A percentile compares a stretch with the other conserved stretches of the same genome.
These are phyloP conservation scores for Psix sp. DNA, from an alignment of 1,140 invertebrate species.

Conservation along the genomic window DNA sequence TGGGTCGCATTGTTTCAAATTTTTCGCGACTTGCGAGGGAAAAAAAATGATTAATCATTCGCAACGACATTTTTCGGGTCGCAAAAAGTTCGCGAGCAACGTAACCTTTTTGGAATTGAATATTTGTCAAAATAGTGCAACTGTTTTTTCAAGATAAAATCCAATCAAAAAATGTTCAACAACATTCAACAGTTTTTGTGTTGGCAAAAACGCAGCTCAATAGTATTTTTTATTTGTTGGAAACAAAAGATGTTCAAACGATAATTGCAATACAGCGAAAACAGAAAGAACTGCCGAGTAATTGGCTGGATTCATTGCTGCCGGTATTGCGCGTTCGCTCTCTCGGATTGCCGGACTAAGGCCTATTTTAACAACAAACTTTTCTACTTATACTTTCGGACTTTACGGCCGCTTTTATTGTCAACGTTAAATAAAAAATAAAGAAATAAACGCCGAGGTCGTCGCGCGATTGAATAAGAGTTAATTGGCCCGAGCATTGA, in stretches of 20 bases:
- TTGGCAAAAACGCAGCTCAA: slow-evolving; percentile 22
- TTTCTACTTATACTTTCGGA: slow-evolving; percentile 49
- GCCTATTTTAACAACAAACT: slow-evolving; percentile 57
- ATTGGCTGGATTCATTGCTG: slow-evolving; percentile 62
- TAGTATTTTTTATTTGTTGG: slow-evolving; percentile 67
- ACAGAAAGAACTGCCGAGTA: slow-evolving; percentile 62
- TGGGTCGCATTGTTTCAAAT: slow-evolving; percentile 22
- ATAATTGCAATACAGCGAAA: slow-evolving; percentile 68
- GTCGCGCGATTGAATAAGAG: slow-evolving; percentile 20
- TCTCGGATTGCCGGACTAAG: slow-evolving; percentile 33
- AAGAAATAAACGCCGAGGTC: slow-evolving; percentile 18
- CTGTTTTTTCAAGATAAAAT: no score
- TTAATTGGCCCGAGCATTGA: not conserved
- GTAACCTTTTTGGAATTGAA: no score
- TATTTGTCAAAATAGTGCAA: no score
- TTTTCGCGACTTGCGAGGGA: slow-evolving; percentile 15
- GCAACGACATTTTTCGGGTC: no score
- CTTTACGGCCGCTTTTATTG: slow-evolving; percentile 46
- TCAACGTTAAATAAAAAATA: slow-evolving; percentile 44
- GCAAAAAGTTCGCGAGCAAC: no score
- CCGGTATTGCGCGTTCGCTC: slow-evolving; percentile 47
- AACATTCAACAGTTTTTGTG: slow-evolving; percentile 48
- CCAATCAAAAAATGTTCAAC: no score
- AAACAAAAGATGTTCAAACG: slow-evolving; percentile 65
- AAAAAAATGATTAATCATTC: slow-evolving; percentile 29